phyloP scores from a whole-genome alignment of 1,140 invertebrate genomes.

The Octopus sinensis region DNA sequence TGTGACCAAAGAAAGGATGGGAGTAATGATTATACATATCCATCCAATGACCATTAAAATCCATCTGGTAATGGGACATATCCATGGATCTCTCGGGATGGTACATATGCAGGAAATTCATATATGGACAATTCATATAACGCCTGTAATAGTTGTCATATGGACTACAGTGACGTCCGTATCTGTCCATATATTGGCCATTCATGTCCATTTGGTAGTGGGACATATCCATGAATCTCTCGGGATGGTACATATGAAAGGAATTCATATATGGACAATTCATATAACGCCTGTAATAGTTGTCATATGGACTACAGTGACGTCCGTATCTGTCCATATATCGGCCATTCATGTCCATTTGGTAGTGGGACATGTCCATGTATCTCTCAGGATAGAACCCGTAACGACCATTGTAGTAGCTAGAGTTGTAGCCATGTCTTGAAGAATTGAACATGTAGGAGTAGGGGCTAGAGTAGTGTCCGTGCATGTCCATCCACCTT shows the following conservation, averaged over 20 bases:
- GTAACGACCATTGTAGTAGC: neutral
- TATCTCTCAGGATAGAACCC: neutral
- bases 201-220: neutral
- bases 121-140: neutral
- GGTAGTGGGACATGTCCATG: slow-evolving; percentile 2
- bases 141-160: neutral
- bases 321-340: neutral
- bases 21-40: neutral
- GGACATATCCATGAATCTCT: neutral
- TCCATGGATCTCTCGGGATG: neutral
- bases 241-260: neutral
- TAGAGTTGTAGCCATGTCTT: neutral
- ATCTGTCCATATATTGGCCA: neutral
- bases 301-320: neutral
- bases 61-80: slow-evolving; percentile 2
- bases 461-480: neutral
- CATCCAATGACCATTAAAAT: neutral
- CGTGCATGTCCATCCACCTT: neutral
- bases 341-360: neutral
- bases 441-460: neutral
- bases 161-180: neutral
- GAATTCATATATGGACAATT: no score
- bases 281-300: neutral
- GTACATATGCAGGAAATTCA: neutral
- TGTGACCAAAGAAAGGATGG: neutral